Evolutionary conservation across 2,797 vertebrate species (phyloP), one percentile per base, ranked within the genome.

Genomic region (Megaceryle alcyon): DNA sequence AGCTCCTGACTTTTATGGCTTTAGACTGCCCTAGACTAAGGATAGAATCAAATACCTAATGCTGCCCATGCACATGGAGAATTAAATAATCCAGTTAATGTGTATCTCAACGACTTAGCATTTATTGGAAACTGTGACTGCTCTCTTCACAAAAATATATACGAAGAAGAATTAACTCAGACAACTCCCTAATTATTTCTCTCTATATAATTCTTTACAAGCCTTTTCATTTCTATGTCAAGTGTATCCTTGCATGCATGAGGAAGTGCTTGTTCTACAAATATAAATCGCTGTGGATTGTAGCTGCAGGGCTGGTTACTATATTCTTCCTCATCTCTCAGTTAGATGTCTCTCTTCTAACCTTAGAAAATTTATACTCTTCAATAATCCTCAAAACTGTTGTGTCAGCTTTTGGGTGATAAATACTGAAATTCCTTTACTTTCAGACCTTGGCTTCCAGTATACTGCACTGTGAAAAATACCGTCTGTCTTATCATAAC

Each of bases 391-490:
- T 92, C 75, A 85, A 73, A 96, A 95, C 15, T 75, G 68, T 60
- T 81, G 57, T 25, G 53, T 94, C 94, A 96, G 89, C 68, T 60
- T 82, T 91, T 49, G 28, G 79, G 60, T 89, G 31, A 91, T 71
- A 92, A 80, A 77, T 41, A 80, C 61, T 87, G 48, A 70, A 66
- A 85, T 75, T 66, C 39, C 21, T 57, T 61, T 60, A 41, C 68
- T 85, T 66, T 41, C 46, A 87, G 33, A 80, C 37, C 31, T 87
- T 5, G 1, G 33, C 25, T 88, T 85, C 60, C 35, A 76, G n/a
- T 18, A 53, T 16, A 25, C 19, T 28, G 33, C 48, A 35, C 51
- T 72, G 57, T 41, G 26, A 23, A 41, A 39, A 57, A 39, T 17
- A 44, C 12, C 25, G 7, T 25, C 39, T 66, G 63, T 71, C 56